phyloP scores from a whole-genome alignment of 1,140 invertebrate species.

The Cotesia chilonis region DNA sequence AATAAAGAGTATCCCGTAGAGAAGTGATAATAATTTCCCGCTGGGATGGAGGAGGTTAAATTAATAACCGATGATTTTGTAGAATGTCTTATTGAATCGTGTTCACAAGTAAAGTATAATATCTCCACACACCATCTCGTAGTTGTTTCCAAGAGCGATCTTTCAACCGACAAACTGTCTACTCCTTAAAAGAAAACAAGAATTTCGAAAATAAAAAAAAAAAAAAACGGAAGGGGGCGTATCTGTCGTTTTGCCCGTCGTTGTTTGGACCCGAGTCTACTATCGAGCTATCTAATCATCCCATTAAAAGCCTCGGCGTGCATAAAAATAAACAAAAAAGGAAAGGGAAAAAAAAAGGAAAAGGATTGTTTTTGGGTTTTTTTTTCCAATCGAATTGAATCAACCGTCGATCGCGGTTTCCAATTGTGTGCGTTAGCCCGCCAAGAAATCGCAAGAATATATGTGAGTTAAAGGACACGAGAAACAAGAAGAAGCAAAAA shows the following conservation, averaged over 20 bases:
- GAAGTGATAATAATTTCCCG: slow-evolving; percentile 55
- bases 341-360: background rate
- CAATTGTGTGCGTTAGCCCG: background rate
- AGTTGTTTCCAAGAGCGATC: slow-evolving; percentile 7
- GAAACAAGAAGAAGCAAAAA: slow-evolving; percentile 9
- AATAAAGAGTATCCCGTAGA: slow-evolving; percentile 44
- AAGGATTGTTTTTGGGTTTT: background rate
- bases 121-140: slow-evolving; percentile 51
- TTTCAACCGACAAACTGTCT: slow-evolving; percentile 6
- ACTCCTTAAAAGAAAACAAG: background rate
- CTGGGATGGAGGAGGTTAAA: slow-evolving; percentile 57
- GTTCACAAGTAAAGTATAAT: slow-evolving; percentile 51
- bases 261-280: background rate
- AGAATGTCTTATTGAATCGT: slow-evolving; percentile 62
- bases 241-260: slow-evolving; percentile 3
- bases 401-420: slow-evolving; percentile 6
- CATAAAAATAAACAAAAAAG: background rate
- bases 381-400: slow-evolving; percentile 8
- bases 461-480: background rate
- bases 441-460: background rate
- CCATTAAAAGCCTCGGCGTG: slow-evolving; percentile 13
- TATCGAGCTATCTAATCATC: slow-evolving; percentile 27
- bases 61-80: slow-evolving; percentile 66
- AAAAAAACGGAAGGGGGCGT: background rate
- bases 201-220: background rate